A percentile compares a stretch with the other conserved stretches of the same genome.
phyloP scores from a whole-genome alignment of 2,797 vertebrate genomes.

The Hippopotamyrus pictus region DNA sequence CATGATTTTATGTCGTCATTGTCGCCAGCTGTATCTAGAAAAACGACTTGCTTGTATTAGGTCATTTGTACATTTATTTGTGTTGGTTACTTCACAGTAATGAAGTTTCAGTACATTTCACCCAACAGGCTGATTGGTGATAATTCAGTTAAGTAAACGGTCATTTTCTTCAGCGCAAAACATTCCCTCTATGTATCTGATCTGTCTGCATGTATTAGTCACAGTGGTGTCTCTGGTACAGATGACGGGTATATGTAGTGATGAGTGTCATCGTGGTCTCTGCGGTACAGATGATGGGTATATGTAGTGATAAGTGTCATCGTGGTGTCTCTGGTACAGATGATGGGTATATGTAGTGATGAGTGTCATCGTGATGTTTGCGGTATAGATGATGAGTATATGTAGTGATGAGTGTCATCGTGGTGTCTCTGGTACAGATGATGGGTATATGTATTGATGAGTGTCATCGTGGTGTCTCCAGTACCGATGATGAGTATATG shows the following conservation, averaged over 20 bases:
- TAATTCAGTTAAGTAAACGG: background rate
- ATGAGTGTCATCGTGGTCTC: background rate
- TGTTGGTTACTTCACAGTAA: background rate
- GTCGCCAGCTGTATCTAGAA: background rate
- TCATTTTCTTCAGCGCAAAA: background rate
- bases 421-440: rapidly evolving
- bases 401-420: background rate
- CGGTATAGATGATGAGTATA: too few relatives aligned
- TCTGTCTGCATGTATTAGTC: background rate
- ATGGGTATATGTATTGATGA: background rate
- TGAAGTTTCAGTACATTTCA: background rate
- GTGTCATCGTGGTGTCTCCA: too few relatives aligned
- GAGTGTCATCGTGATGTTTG: background rate
- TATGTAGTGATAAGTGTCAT: background rate
- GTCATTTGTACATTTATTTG: background rate
- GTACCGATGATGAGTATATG: too few relatives aligned
- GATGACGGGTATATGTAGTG: background rate
- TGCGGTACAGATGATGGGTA: background rate
- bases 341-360: background rate
- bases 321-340: background rate
- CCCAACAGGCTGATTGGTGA: background rate
- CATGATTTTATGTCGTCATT: background rate
- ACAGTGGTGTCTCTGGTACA: background rate
- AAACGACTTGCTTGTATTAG: background rate
- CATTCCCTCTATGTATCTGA: background rate